Base-by-base conservation (phyloP, 1,140 invertebrate species). In the Panulirus ornatus region DNA sequence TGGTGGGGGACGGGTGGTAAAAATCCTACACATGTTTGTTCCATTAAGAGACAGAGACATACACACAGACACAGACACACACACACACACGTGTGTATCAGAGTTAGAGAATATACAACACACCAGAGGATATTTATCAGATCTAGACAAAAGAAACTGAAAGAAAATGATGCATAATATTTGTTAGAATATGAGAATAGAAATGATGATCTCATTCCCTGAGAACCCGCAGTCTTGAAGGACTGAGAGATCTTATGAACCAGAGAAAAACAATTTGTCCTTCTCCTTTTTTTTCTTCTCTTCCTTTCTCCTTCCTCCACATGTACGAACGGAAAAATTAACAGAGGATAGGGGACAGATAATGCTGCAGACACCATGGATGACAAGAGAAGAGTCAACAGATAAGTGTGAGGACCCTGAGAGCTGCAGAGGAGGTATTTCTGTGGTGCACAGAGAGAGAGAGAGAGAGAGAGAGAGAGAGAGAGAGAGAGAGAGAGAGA, bases 401-500 rank as follows among this genome's bases (percentile, higher is more conserved):
- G 27, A 27, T 71, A 36, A 1, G 19, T 14, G 70, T 8, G n/a
- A 36, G 36, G 70, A 5, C 11, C 14, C 19, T 36, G 70, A 47
- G n/a, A 34, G 27, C n/a, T 71, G n/a, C 1, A 71, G 70, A 34
- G 70, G 0, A 71, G 70, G 27, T 27, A 63, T 34, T 0, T n/a
- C 14, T 22, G 16, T 34, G 70, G 70, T 34, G 2, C 27, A 34
- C 36, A 16, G 70, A 36, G n/a, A 27, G 27, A 2, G 27, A 22
- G 1, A 22, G 27, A 2, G 22, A 8, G 63, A 22, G 5, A 70
- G 5, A 70, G 63, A 3, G 34, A 70, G 63, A 70, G 5, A 6
- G 63, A 70, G 22, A 70, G 22, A 70, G 63, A 70, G 66, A 70
- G 66, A 70, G 66, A 70, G 66, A 70, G 66, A 70, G 66, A 70